Percentiles rank a stretch among this genome's conserved stretches.
Evolutionary conservation across 2,888 invertebrate genomes (phyloP).

Genomic region (Latrodectus elegans): DNA sequence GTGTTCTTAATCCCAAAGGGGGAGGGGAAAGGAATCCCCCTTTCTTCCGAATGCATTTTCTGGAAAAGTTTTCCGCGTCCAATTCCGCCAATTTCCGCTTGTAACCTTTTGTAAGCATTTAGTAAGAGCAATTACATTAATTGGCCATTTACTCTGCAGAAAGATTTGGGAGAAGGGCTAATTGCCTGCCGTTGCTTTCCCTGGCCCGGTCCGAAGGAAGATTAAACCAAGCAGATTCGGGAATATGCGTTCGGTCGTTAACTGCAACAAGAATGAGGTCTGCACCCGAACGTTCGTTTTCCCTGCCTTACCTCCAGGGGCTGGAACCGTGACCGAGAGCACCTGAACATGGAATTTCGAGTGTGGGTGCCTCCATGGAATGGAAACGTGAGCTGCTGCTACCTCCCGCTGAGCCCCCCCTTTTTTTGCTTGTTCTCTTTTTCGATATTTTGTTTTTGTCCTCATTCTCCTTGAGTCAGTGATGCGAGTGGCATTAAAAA

Average conservation of each 20-base stretch:
- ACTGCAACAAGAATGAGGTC: conserved; percentile 2
- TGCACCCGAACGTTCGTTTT: neutral
- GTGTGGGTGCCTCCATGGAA: neutral
- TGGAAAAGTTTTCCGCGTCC: conserved; percentile 39
- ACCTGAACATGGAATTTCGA: conserved; percentile 43
- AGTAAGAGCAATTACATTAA: conserved; percentile 64
- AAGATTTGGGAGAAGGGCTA: conserved; percentile 27
- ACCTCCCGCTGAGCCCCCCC: no score
- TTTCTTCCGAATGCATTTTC: conserved; percentile 5
- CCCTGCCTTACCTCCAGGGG: neutral
- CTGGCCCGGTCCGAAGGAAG: conserved; percentile 28
- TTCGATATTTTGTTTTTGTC: no score
- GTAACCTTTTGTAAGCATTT: conserved; percentile 45
- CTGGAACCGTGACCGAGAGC: conserved; percentile 57
- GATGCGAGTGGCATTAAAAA: no score
- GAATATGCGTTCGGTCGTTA: conserved; percentile 24
- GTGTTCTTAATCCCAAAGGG: conserved; percentile 17
- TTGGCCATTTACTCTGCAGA: conserved; percentile 56
- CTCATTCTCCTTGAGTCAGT: no score
- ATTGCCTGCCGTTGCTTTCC: neutral
- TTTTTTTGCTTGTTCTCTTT: no score
- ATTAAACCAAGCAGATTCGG: conserved; percentile 28
- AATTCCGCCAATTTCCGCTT: conserved; percentile 52
- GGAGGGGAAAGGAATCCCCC: neutral
- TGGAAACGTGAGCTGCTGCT: no score